Conservation (phyloP, 2,113 vertebrate species). For the Ctenodactylus gundi region DNA sequence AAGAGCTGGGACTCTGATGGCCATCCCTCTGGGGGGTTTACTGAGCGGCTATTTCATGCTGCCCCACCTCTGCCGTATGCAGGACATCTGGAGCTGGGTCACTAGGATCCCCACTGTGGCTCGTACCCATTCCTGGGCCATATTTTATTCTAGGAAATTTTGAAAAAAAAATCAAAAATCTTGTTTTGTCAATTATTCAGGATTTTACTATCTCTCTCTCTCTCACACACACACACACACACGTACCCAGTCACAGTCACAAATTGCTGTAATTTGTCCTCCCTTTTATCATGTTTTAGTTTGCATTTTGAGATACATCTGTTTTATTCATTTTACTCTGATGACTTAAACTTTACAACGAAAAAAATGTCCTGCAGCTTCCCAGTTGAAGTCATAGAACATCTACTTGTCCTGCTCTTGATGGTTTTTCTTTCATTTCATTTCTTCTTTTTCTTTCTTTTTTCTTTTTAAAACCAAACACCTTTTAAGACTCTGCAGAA, state of each 20-base stretch:
- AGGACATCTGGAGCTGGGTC: background rate
- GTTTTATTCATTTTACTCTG: background rate
- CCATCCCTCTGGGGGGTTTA: fast-evolving
- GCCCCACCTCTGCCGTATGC: fast-evolving
- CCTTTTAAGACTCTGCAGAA: background rate
- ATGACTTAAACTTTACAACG: background rate
- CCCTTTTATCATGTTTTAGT: background rate
- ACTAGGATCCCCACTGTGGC: fast-evolving
- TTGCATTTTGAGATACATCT: background rate
- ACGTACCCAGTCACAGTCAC: background rate
- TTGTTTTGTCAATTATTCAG: background rate
- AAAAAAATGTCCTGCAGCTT: background rate
- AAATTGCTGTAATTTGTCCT: background rate
- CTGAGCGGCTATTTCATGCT: background rate
- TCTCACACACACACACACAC: background rate
- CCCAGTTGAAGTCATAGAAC: background rate
- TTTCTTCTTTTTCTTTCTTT: too few relatives aligned
- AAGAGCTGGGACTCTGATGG: background rate
- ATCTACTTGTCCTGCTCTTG: background rate
- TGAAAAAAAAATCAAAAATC: background rate
- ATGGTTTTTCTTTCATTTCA: too few relatives aligned
- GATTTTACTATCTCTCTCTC: background rate
- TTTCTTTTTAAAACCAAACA: background rate
- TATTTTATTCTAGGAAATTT: background rate
- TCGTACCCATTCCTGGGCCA: fast-evolving